Base-by-base conservation (phyloP, 2,888 invertebrate species). In the Steinernema hermaphroditum region DNA sequence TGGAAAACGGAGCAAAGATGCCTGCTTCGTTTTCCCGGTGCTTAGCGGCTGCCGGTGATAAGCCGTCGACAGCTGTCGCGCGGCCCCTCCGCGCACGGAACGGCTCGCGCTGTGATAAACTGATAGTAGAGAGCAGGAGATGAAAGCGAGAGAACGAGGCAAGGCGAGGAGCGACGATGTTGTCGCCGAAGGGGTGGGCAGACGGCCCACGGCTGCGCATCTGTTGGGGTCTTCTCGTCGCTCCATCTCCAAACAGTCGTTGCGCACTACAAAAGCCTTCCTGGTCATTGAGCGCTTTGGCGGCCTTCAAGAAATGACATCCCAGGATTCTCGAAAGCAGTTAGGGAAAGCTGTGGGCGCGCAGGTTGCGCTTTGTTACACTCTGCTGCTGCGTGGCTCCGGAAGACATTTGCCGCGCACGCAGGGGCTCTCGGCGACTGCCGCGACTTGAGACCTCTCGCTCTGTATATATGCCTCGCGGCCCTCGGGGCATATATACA, bases 21-120 rank as follows among this genome's bases (percentile, higher is more conserved):
- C 62, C 62, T 54, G 16, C 54, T 16, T n/a, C n/a, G n/a, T 4
- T 37, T 37, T 37, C 37, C 37, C 37, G 37, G 37, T n/a, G 16
- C 54, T 54, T 54, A 54, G 62, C 62, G 62, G 62, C 62, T 62
- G 62, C 32, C 62, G 62, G 62, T 62, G 62, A 62, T 62, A 62
- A 62, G 62, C 62, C 62, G 46, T 32, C 32, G 62, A 62, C 62
- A 62, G 62, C 62, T 62, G 62, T 62, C 62, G 62, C 62, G 62
- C 62, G 62, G 62, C 16, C 46, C 46, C 62, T 62, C 46, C 46
- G 62, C 62, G 62, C 62, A 62, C 62, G 27, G 22, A 22, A 54
- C 54, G 54, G 54, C 54, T 27, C 54, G 54, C 54, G 62, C 27
- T 32, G 62, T 62, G 62, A 62, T 62, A 62, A 62, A 62, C 62